phyloP scores from a whole-genome alignment of 2,888 invertebrate genomes.

The Drosophila barbarae region DNA sequence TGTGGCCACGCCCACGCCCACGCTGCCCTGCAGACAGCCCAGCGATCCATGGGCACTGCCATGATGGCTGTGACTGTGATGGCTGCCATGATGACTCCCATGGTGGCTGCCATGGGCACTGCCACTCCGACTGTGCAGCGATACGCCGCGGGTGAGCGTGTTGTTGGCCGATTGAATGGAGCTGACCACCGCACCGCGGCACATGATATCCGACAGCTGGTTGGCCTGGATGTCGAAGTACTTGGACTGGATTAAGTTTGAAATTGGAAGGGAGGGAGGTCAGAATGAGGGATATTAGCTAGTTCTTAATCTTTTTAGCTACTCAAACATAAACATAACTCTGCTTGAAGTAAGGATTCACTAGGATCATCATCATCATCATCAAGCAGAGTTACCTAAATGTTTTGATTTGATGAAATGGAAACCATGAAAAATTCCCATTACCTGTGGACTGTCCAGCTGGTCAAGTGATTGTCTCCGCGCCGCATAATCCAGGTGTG shows the following conservation, averaged over 20 bases:
- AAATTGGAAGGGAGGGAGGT: background rate
- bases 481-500: constrained; percentile 81
- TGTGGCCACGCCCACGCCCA: constrained; percentile 59
- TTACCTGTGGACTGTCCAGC: constrained; percentile 81
- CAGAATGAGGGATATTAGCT: constrained; percentile 10
- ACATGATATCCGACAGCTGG: constrained; percentile 80
- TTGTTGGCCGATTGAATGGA: constrained; percentile 80
- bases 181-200: constrained; percentile 80
- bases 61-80: constrained; percentile 73
- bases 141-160: constrained; percentile 79
- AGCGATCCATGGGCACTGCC: constrained; percentile 76
- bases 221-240: constrained; percentile 80
- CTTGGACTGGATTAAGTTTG: constrained; percentile 73
- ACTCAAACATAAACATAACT: background rate
- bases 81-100: constrained; percentile 62
- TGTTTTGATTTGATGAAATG: background rate
- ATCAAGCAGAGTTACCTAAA: constrained; percentile 9
- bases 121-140: constrained; percentile 78
- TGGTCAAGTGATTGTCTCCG: constrained; percentile 83
- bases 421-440: constrained; percentile 24
- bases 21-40: constrained; percentile 74
- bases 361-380: background rate
- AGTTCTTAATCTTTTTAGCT: constrained; percentile 9
- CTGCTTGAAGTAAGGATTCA: background rate
- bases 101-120: constrained; percentile 70